Evolutionary conservation across 2,113 vertebrate species (phyloP), one percentile per base, ranked within the genome.

Genomic region (Clarias gariepinus): DNA sequence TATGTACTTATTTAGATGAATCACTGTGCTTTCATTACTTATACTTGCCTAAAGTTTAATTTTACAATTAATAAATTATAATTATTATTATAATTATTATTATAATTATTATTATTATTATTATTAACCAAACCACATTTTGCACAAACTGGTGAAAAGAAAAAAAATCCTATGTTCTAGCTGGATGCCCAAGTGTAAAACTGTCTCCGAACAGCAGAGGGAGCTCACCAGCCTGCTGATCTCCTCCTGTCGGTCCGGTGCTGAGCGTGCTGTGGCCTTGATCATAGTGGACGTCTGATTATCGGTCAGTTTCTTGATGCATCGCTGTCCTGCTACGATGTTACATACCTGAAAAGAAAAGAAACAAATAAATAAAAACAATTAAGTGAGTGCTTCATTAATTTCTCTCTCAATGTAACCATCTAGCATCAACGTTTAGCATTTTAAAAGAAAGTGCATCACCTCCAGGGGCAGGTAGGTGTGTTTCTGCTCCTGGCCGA

Each of bases 261-360:
- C 98, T 89, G 98, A 99, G 89, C 98, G 96, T 57, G 98, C 98
- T 41, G 98, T 99, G 25, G 98, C 98, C 95, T 99, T 99, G 92
- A 99, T 99, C 98, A 99, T 99, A 16, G 98, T 99, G 1, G 98
- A 99, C 2, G 98, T 99, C 88, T 99, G 98, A 97, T 99, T 99
- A 97, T 99, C 98, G 0, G 98, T 99, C 25, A 99, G 96, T 91
- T 99, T 99, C 96, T 99, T 99, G 92, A 99, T 99, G 91, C 98
- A 99, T 63, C 98, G 93, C 87, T 99, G 98, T 89, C 98, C 98
- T 69, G 98, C 98, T 89, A 99, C 98, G 57, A 99, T 99, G 92
- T 99, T 99, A 93, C 98, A 99, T 64, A 99, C 98, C 98, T 99
- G 90, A 63, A 30, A 55, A 66, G 30, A n/a, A n/a, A 76, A 82